phyloP scores from a whole-genome alignment of 2,888 invertebrate genomes.

The Parnassius orleans region DNA sequence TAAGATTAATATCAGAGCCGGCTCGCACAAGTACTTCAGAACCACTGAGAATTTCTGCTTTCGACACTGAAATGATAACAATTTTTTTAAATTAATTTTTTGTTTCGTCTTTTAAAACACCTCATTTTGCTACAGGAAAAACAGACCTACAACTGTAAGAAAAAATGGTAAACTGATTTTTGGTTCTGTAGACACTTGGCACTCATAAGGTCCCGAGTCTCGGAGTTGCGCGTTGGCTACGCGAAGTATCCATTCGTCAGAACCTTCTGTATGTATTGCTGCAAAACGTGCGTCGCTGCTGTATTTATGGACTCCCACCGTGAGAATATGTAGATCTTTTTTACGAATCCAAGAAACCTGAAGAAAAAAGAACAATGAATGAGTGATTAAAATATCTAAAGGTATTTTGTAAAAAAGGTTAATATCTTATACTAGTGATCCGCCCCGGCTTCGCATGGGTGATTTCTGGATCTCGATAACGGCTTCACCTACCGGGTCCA shows the following conservation, averaged over 20 bases:
- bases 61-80: constrained; percentile 85
- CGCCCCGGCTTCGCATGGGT: no score
- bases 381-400: no score
- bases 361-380: constrained; percentile 32
- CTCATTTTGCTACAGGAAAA: neutral
- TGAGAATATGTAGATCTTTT: constrained; percentile 88
- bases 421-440: no score
- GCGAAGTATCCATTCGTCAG: constrained; percentile 83
- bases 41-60: constrained; percentile 92
- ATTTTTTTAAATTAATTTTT: no score
- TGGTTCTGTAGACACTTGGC: constrained; percentile 95
- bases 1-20: constrained; percentile 94
- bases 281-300: constrained; percentile 85
- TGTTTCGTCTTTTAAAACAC: no score
- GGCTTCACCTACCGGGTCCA: no score
- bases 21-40: constrained; percentile 92
- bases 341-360: constrained; percentile 95
- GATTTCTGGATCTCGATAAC: no score
- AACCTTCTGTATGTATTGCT: constrained; percentile 83
- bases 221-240: constrained; percentile 84
- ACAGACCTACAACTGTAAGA: constrained; percentile 89
- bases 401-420: no score
- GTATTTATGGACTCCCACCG: constrained; percentile 84
- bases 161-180: constrained; percentile 90
- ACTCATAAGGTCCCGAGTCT: constrained; percentile 95